Evolutionary conservation across 2,113 vertebrate genomes (phyloP), one percentile per base, ranked within the genome.

Genomic region (Nesoenas mayeri): DNA sequence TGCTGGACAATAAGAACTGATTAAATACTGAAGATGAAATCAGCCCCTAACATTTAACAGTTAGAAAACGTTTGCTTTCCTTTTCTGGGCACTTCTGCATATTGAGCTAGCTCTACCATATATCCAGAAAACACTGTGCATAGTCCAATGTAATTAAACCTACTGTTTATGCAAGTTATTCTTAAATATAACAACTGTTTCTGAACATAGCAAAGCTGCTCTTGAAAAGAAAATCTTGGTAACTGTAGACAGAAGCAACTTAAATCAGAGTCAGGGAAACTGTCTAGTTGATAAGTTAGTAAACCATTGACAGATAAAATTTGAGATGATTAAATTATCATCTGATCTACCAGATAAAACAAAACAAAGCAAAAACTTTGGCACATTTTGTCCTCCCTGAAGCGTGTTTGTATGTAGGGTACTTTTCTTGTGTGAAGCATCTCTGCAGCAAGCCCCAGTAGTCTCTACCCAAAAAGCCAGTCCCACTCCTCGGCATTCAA

Each of bases 161-260:
- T 79, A 69, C 65, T 54, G 61, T 70, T 85, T 89, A 89, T 75
- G 50, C 73, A 93, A 92, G 40, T 82, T 79, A 82, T 54, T 79
- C 70, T 92, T 81, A 66, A 93, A 85, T 4, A n/a, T 62, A 89
- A 38, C 11, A 81, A 44, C 51, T 81, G 25, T 67, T 92, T 53
- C 73, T 91, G 87, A 91, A 95, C 65, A 79, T 44, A 82, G 89
- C 7, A 94, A 92, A 89, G 36, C 66, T 88, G 20, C 17, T 95
- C 14, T 84, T 60, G 77, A 85, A 91, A 91, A 89, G 53, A 53
- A 54, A 53, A 44, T 57, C 17, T 79, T 85, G 20, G 51, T 86
- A 89, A 73, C 32, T 91, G 80, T 11, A 64, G 61, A 81, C 9
- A 78, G 31, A 87, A 73, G 12, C 29, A 87, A 87, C 20, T 87